A percentile compares a stretch with the other conserved stretches of the same genome.
phyloP scores from a whole-genome alignment of 2,888 invertebrate genomes.

The Conops quadrifasciatus region DNA sequence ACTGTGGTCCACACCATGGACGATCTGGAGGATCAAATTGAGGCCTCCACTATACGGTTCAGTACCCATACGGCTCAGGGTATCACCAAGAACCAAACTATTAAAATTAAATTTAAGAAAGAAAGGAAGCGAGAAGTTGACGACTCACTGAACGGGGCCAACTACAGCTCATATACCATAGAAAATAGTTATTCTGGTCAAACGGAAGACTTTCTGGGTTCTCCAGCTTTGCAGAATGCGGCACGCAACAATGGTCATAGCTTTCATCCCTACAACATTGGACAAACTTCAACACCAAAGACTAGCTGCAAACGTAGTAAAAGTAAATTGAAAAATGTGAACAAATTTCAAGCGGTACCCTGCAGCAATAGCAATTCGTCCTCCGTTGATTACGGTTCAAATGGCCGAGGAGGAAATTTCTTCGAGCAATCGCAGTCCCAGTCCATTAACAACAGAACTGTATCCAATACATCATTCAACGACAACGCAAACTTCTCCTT shows the following conservation, averaged over 20 bases:
- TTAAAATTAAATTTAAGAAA: conserved; percentile 64
- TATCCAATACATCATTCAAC: conserved; percentile 57
- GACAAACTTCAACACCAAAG: conserved; percentile 62
- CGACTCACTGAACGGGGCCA: conserved; percentile 54
- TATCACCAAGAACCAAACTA: conserved; percentile 59
- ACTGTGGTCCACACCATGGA: conserved; percentile 35
- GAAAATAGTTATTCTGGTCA: conserved; percentile 55
- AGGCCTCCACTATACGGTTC: conserved; percentile 61
- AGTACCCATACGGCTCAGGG: conserved; percentile 58
- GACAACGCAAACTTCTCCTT: conserved; percentile 62
- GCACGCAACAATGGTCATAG: conserved; percentile 54
- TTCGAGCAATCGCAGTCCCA: conserved; percentile 27
- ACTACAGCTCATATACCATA: conserved; percentile 60
- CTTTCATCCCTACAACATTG: conserved; percentile 60
- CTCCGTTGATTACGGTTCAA: conserved; percentile 48
- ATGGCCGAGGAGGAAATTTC: conserved; percentile 44
- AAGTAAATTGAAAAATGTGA: conserved; percentile 50
- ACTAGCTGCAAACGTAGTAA: conserved; percentile 50
- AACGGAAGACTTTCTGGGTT: conserved; percentile 28
- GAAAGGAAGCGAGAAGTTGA: conserved; percentile 43
- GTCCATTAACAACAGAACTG: conserved; percentile 39
- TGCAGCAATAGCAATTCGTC: conserved; percentile 61
- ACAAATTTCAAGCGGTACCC: conserved; percentile 49
- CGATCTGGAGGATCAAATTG: conserved; percentile 59
- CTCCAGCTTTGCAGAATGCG: conserved; percentile 39